Evolutionary conservation across 2,113 vertebrate species (phyloP).

Genomic region (Butastur rufipennis): DNA sequence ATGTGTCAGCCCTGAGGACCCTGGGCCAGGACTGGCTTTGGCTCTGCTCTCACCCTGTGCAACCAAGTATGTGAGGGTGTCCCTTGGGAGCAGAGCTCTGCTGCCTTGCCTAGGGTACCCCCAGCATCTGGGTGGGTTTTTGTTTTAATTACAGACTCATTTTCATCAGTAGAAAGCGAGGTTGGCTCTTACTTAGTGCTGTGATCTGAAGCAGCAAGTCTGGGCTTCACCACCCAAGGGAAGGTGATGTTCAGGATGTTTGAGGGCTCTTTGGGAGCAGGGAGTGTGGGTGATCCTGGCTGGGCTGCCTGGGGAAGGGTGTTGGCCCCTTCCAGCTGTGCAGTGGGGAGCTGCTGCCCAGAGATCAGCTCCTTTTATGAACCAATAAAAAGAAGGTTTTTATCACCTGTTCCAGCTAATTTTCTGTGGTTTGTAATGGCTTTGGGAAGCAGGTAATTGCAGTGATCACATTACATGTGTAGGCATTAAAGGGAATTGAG

Average conservation of each 20-base stretch:
- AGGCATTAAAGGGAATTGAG: slow-evolving; percentile 55
- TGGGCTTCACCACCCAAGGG: background rate
- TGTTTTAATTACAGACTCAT: accelerated
- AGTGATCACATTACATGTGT: slow-evolving; percentile 32
- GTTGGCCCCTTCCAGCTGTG: background rate
- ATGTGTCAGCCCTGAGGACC: accelerated
- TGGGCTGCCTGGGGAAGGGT: background rate
- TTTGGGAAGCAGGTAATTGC: slow-evolving; percentile 54
- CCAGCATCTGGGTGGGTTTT: accelerated
- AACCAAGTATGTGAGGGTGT: accelerated
- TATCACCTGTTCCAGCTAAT: slow-evolving; percentile 31
- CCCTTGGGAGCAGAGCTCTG: background rate
- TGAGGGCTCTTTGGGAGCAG: background rate
- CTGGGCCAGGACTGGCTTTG: background rate
- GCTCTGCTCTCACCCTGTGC: background rate
- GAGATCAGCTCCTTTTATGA: background rate
- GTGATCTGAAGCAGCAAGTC: accelerated
- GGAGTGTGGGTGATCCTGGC: background rate
- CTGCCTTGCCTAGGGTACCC: background rate
- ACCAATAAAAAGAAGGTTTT: slow-evolving; percentile 5
- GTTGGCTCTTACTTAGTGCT: accelerated
- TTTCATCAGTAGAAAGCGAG: accelerated
- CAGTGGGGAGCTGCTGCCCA: background rate
- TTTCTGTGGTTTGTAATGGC: slow-evolving; percentile 33
- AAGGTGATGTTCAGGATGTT: background rate